A percentile compares a stretch with the other conserved stretches of the same genome.
Evolutionary conservation across 2,797 vertebrate species (phyloP).

Genomic region (Xenopus petersii): DNA sequence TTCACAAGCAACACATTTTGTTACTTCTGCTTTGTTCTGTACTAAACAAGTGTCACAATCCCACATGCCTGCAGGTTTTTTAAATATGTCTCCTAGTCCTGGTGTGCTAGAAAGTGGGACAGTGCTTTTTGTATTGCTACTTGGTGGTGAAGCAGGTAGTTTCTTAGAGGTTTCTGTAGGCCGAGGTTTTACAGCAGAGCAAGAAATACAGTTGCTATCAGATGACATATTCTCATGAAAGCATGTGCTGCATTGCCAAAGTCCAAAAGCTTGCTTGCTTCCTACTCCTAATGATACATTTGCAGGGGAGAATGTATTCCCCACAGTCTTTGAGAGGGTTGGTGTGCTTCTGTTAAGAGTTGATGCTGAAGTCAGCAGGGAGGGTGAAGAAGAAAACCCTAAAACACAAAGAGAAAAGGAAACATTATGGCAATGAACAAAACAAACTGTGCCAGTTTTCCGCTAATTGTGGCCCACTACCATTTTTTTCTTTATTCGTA

Average conservation of each 20-base stretch:
- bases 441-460: no score
- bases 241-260: conserved; percentile 77
- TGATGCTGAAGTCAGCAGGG: conserved; percentile 50
- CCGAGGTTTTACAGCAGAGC: conserved; percentile 69
- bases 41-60: conserved; percentile 96
- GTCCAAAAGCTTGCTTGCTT: conserved; percentile 69
- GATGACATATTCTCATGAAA: conserved; percentile 75
- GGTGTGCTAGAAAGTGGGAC: conserved; percentile 49
- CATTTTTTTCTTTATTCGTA: no score
- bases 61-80: conserved; percentile 78
- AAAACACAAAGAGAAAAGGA: not conserved
- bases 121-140: conserved; percentile 61
- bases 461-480: no score
- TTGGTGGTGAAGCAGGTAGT: conserved; percentile 47
- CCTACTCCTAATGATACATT: conserved; percentile 66
- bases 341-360: conserved; percentile 53
- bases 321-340: conserved; percentile 63
- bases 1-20: conserved; percentile 93
- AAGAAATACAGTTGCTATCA: conserved; percentile 78
- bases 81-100: conserved; percentile 74
- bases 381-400: conserved; percentile 60
- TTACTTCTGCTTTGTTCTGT: conserved; percentile 84
- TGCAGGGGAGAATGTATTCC: conserved; percentile 65
- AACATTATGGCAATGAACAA: no score
- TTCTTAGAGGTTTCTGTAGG: conserved; percentile 58